These are phyloP conservation scores for Limenitis camilla DNA, from an alignment of 2,888 invertebrate species.

Conservation along the genomic window DNA sequence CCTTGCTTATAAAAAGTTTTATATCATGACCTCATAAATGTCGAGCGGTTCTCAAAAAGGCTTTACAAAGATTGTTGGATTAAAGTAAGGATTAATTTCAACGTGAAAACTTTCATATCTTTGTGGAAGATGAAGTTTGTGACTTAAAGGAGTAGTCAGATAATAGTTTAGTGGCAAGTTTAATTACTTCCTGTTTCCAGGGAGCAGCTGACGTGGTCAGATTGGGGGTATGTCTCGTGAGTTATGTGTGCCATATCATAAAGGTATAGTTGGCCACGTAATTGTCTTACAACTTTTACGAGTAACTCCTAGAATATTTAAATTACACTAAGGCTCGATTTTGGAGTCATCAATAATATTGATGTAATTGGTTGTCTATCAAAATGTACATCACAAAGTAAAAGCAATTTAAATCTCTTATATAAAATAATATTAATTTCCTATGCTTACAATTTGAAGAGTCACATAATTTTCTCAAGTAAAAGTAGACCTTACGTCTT, in stretches of 20 bases:
- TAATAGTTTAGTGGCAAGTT: slow-evolving; percentile 66
- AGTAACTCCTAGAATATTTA: no score
- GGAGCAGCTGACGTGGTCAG: slow-evolving; percentile 32
- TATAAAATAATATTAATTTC: no score
- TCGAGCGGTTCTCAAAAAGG: slow-evolving; percentile 22
- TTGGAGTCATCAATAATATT: no score
- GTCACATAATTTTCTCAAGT: no score
- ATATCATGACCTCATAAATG: slow-evolving; percentile 3
- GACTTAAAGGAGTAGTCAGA: slow-evolving; percentile 52
- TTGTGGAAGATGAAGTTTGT: slow-evolving; percentile 53
- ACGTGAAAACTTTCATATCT: slow-evolving; percentile 52
- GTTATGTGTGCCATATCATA: background rate
- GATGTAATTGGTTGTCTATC: no score
- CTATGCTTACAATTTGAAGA: no score
- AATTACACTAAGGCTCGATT: no score
- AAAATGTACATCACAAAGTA: no score
- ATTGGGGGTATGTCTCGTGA: slow-evolving; percentile 2
- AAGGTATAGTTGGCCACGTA: no score
- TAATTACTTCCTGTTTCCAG: slow-evolving; percentile 63
- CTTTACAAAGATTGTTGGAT: slow-evolving; percentile 43
- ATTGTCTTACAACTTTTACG: no score
- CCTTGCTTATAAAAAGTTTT: background rate
- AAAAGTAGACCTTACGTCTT: no score
- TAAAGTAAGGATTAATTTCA: slow-evolving; percentile 52
- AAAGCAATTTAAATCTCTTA: no score